Evolutionary conservation across 2,797 vertebrate species (phyloP).

Genomic region (Myripristis murdjan): DNA sequence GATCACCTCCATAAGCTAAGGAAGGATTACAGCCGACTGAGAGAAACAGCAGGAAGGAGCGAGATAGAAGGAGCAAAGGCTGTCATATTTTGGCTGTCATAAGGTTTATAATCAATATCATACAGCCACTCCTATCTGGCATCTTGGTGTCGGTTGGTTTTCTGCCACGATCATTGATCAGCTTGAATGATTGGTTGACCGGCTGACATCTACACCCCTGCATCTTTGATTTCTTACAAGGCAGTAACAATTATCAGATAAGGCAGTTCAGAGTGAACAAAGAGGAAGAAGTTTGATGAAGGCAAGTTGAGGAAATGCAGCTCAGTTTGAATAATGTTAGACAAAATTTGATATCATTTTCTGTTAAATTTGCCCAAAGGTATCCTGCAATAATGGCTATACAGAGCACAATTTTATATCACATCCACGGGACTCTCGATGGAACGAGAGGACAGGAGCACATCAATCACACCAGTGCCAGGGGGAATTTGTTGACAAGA

Average conservation of each 20-base stretch:
- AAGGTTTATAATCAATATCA: slow-evolving; percentile 62
- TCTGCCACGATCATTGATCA: slow-evolving; percentile 60
- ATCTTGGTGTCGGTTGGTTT: slow-evolving; percentile 57
- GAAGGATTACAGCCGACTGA: slow-evolving; percentile 4
- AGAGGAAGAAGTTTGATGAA: slow-evolving; percentile 1
- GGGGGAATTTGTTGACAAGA: neutral
- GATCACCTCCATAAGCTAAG: neutral
- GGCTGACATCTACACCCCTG: slow-evolving; percentile 38
- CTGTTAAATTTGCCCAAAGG: neutral
- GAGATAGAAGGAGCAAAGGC: slow-evolving; percentile 9
- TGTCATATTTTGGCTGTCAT: slow-evolving; percentile 61
- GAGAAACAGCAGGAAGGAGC: neutral
- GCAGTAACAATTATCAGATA: slow-evolving; percentile 22
- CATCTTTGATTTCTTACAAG: slow-evolving; percentile 38
- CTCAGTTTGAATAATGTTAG: neutral
- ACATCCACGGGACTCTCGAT: neutral
- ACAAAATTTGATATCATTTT: neutral
- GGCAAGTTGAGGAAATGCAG: neutral
- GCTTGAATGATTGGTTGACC: slow-evolving; percentile 30
- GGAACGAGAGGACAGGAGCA: neutral
- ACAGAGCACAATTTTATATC: no score
- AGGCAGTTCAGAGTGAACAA: neutral
- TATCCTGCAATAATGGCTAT: neutral
- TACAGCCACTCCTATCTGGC: slow-evolving; percentile 49
- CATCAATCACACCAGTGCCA: neutral